Conservation (phyloP, 2,113 vertebrate genomes). For the Manacus vitellinus region DNA sequence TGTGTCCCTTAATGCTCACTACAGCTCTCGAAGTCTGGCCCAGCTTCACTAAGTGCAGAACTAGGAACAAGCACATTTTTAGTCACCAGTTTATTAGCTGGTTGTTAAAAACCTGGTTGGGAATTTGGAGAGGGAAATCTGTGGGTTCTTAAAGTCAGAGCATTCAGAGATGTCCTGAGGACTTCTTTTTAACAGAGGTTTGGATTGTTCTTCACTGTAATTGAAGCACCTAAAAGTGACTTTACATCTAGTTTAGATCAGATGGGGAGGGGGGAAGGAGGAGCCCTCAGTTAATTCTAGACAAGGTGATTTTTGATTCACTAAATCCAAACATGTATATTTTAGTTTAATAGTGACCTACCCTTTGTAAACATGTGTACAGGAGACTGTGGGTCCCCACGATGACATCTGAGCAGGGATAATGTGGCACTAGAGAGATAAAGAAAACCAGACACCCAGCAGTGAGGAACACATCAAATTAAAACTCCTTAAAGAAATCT, state of each 20-base stretch:
- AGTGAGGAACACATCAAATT: neutral
- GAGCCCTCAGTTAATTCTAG: neutral
- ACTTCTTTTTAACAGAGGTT: neutral
- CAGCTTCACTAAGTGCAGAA: neutral
- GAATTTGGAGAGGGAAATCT: neutral
- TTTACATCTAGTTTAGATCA: conserved; percentile 36
- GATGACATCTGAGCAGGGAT: neutral
- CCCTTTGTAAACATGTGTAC: neutral
- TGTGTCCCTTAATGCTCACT: neutral
- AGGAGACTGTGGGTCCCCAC: neutral
- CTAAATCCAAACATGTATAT: neutral
- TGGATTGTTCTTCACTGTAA: neutral
- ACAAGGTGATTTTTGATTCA: conserved; percentile 49
- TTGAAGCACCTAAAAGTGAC: neutral
- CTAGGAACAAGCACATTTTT: neutral
- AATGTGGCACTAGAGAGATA: conserved; percentile 12
- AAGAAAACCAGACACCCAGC: conserved; percentile 22
- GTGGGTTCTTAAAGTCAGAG: neutral
- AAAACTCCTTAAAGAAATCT: conserved; percentile 18
- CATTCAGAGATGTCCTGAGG: neutral
- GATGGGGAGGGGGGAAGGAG: neutral
- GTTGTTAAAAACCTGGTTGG: conserved; percentile 3
- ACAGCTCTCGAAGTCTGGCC: neutral
- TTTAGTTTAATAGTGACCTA: conserved; percentile 25
- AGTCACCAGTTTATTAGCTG: neutral